phyloP scores from a whole-genome alignment of 2,797 vertebrate genomes.

The Syncerus caffer region DNA sequence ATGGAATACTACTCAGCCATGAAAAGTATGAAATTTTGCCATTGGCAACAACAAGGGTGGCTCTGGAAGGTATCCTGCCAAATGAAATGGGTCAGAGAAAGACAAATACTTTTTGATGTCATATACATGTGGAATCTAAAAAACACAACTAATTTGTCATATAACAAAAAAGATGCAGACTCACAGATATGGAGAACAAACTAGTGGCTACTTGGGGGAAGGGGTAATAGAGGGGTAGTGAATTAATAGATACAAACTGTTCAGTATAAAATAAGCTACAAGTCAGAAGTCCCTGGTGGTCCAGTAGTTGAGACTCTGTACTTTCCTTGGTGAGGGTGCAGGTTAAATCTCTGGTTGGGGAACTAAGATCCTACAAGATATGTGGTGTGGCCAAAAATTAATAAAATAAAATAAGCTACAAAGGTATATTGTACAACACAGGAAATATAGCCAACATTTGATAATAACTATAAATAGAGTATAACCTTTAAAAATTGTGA shows the following conservation, averaged over 20 bases:
- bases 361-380: background rate
- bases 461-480: background rate
- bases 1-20: background rate
- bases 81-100: background rate
- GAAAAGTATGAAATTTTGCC: background rate
- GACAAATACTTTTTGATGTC: background rate
- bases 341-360: background rate
- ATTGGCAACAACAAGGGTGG: background rate
- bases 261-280: background rate
- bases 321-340: background rate
- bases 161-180: background rate
- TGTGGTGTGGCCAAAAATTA: background rate
- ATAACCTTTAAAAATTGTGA: background rate
- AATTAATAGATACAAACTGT: background rate
- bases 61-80: background rate
- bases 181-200: background rate
- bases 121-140: background rate
- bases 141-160: too few species aligned
- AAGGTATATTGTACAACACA: background rate
- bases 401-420: background rate
- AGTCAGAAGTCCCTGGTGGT: background rate
- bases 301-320: background rate
- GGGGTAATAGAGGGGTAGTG: background rate
- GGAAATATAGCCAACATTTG: background rate
- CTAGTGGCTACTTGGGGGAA: background rate